Percentiles rank a stretch among this genome's conserved stretches.
These are phyloP conservation scores for Hirtodrosophila cameraria DNA, from an alignment of 2,888 invertebrate species.

Conservation along the genomic window DNA sequence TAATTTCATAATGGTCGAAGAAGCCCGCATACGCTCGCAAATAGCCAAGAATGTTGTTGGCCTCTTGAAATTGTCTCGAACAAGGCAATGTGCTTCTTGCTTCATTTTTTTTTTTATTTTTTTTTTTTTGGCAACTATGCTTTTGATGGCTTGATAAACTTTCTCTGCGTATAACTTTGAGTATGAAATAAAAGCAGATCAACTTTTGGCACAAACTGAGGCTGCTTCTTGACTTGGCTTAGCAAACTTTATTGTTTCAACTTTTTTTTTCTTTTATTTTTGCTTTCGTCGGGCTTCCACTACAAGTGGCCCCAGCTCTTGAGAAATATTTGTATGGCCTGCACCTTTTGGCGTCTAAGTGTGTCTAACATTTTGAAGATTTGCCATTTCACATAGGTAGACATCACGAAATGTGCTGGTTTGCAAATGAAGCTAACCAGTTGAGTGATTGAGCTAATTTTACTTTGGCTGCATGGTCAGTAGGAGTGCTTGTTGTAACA, in stretches of 20 bases:
- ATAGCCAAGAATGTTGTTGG: conserved; percentile 37
- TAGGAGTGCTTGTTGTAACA: conserved; percentile 18
- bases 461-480: conserved; percentile 24
- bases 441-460: conserved; percentile 68
- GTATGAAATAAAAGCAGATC: conserved; percentile 42
- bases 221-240: conserved; percentile 34
- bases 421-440: conserved; percentile 64
- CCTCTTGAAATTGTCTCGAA: conserved; percentile 13
- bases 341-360: conserved; percentile 48
- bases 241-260: conserved; percentile 65
- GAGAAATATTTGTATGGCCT: conserved; percentile 33
- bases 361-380: conserved; percentile 35
- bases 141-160: conserved; percentile 61
- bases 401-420: conserved; percentile 49
- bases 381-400: conserved; percentile 16
- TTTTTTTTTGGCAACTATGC: conserved; percentile 63
- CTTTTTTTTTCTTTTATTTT: conserved; percentile 30
- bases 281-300: conserved; percentile 14
- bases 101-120: conserved; percentile 5
- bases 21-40: conserved; percentile 2
- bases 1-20: conserved; percentile 21
- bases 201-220: conserved; percentile 37
- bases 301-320: conserved; percentile 39
- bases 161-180: conserved; percentile 67
- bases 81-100: conserved; percentile 14